Evolutionary conservation across 2,797 vertebrate genomes (phyloP).

Genomic region (Aldrovandia affinis): DNA sequence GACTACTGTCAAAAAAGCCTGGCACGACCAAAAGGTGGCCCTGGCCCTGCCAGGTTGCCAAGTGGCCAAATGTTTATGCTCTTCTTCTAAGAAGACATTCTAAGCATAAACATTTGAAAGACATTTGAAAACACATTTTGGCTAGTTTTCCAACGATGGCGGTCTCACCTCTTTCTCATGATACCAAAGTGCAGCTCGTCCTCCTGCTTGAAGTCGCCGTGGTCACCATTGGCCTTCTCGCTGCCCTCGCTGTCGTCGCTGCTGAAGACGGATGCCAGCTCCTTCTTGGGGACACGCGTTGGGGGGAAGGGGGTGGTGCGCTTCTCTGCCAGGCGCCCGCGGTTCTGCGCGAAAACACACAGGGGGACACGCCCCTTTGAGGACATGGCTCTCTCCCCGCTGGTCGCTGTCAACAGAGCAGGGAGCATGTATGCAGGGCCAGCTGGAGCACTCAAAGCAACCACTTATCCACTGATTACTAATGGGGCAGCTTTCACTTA

Average conservation of each 20-base stretch:
- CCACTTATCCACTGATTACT: background rate
- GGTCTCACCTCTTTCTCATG: slow-evolving; percentile 94
- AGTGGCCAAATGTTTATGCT: background rate
- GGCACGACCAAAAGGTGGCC: background rate
- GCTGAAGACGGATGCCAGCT: slow-evolving; percentile 85
- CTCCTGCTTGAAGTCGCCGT: slow-evolving; percentile 89
- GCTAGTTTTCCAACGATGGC: background rate
- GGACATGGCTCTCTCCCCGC: background rate
- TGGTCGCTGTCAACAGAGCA: background rate
- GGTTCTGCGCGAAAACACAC: slow-evolving; percentile 79
- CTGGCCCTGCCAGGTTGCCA: background rate
- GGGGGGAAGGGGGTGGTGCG: slow-evolving; percentile 90
- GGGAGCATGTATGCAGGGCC: background rate
- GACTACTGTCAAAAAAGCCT: background rate
- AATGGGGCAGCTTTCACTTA: background rate
- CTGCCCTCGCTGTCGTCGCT: slow-evolving; percentile 90
- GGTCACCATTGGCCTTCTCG: slow-evolving; percentile 82
- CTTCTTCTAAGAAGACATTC: no score
- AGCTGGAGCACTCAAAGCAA: background rate
- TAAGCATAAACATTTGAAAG: background rate
- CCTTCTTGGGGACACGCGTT: slow-evolving; percentile 87
- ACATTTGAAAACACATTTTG: background rate
- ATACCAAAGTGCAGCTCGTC: slow-evolving; percentile 88
- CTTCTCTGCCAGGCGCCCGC: slow-evolving; percentile 95
- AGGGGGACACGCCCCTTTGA: slow-evolving; percentile 48